Evolutionary conservation across 1,140 invertebrate genomes (phyloP).

Genomic region (Asobara japonica): DNA sequence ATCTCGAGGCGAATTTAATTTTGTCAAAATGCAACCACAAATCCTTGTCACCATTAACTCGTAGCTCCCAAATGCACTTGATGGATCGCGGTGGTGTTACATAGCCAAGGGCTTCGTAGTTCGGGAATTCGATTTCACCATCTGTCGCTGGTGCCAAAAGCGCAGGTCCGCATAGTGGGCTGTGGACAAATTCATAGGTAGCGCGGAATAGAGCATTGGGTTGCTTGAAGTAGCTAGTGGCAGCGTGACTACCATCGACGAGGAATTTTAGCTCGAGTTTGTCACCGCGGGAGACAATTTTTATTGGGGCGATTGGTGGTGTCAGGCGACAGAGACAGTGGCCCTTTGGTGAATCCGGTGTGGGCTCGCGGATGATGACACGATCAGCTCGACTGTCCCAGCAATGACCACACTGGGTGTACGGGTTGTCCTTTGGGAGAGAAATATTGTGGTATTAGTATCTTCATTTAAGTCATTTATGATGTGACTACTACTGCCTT

Average conservation of each 20-base stretch:
- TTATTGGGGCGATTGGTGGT: slow-evolving; percentile 67
- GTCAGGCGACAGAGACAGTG: slow-evolving; percentile 69
- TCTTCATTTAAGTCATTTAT: too few species aligned
- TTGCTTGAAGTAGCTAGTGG: slow-evolving; percentile 88
- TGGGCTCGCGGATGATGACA: slow-evolving; percentile 79
- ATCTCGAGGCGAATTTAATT: slow-evolving; percentile 81
- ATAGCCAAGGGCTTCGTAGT: slow-evolving; percentile 83
- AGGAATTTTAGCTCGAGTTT: slow-evolving; percentile 81
- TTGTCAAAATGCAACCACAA: slow-evolving; percentile 88
- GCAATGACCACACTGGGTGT: slow-evolving; percentile 82
- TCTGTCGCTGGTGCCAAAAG: slow-evolving; percentile 80
- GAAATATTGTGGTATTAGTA: too few species aligned
- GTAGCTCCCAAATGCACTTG: slow-evolving; percentile 88
- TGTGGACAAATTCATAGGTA: slow-evolving; percentile 87
- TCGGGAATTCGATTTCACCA: slow-evolving; percentile 85
- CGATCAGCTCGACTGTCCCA: slow-evolving; percentile 85
- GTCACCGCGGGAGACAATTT: slow-evolving; percentile 80
- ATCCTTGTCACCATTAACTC: slow-evolving; percentile 81
- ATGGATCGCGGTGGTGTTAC: slow-evolving; percentile 79
- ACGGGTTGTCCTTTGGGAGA: slow-evolving; percentile 80
- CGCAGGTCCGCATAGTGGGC: slow-evolving; percentile 85
- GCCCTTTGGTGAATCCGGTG: slow-evolving; percentile 57
- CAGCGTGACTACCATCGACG: slow-evolving; percentile 82
- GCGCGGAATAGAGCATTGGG: slow-evolving; percentile 83
- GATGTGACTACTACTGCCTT: too few species aligned